phyloP scores from a whole-genome alignment of 2,113 vertebrate species.

The Notiomystis cincta region DNA sequence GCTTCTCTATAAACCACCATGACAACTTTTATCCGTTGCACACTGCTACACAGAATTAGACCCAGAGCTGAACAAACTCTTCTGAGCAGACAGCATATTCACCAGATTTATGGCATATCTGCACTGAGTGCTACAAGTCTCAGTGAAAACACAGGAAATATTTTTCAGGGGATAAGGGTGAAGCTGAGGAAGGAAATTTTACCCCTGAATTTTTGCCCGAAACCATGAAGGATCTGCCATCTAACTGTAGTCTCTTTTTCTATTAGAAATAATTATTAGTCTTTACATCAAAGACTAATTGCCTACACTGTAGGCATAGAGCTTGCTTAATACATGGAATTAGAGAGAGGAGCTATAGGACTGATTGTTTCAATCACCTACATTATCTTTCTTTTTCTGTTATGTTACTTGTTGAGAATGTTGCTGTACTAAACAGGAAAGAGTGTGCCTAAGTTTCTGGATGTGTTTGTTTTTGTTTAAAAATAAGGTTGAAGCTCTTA shows the following conservation, averaged over 20 bases:
- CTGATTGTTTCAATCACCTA: not conserved
- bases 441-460: not conserved
- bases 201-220: not conserved
- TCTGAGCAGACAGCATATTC: not conserved
- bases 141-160: not conserved
- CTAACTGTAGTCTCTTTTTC: not conserved
- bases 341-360: not conserved
- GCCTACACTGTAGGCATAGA: not conserved
- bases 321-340: not conserved
- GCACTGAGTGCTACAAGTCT: not conserved
- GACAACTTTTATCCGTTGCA: not conserved
- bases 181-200: not conserved
- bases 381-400: not conserved
- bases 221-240: not conserved
- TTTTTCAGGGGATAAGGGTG: not conserved
- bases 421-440: conserved; percentile 3
- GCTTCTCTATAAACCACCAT: not conserved
- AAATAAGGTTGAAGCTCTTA: not conserved
- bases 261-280: not conserved
- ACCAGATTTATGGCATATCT: not conserved
- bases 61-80: not conserved
- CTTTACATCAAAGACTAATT: not conserved
- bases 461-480: conserved; percentile 22
- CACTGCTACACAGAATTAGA: not conserved
- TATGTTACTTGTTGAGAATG: not conserved